Percentiles rank a stretch among this genome's conserved stretches.
Conservation (phyloP, 2,797 vertebrate species). For the Chelon auratus region DNA sequence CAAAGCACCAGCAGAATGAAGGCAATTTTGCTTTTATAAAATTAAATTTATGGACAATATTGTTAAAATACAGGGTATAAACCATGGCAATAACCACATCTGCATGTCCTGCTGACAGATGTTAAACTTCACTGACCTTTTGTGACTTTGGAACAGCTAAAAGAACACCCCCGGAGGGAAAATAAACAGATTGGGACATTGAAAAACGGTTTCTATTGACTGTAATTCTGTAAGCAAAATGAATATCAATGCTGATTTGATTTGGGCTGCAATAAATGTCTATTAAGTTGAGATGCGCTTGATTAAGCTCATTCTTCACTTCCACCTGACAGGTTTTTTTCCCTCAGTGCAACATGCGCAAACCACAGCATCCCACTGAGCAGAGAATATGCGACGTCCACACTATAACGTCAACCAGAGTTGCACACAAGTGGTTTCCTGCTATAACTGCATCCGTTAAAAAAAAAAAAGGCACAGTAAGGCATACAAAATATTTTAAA, state of each 20-base stretch:
- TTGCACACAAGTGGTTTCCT: conserved; percentile 44
- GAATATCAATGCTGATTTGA: conserved; percentile 64
- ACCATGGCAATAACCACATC: background rate
- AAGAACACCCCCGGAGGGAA: conserved; percentile 14
- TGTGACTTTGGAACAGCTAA: background rate
- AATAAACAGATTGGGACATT: conserved; percentile 1
- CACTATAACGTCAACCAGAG: conserved; percentile 6
- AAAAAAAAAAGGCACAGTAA: conserved; percentile 15
- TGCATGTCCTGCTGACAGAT: background rate
- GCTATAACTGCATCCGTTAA: conserved; percentile 9
- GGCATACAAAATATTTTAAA: conserved; percentile 41
- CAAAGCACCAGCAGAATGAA: background rate
- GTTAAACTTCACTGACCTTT: conserved; percentile 6
- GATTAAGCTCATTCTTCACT: conserved; percentile 72
- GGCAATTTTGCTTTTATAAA: background rate
- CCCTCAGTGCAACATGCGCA: conserved; percentile 1
- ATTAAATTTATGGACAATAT: background rate
- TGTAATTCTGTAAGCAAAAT: conserved; percentile 60
- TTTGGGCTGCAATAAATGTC: conserved; percentile 66
- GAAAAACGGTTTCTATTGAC: conserved; percentile 34
- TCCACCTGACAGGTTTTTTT: conserved; percentile 23
- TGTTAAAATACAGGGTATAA: background rate
- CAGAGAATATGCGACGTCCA: conserved; percentile 30
- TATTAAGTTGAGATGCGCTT: conserved; percentile 48
- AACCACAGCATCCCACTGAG: conserved; percentile 14